A percentile compares a stretch with the other conserved stretches of the same genome.
These are phyloP conservation scores for Triops cancriformis DNA, from an alignment of 1,140 invertebrate genomes.

Conservation along the genomic window DNA sequence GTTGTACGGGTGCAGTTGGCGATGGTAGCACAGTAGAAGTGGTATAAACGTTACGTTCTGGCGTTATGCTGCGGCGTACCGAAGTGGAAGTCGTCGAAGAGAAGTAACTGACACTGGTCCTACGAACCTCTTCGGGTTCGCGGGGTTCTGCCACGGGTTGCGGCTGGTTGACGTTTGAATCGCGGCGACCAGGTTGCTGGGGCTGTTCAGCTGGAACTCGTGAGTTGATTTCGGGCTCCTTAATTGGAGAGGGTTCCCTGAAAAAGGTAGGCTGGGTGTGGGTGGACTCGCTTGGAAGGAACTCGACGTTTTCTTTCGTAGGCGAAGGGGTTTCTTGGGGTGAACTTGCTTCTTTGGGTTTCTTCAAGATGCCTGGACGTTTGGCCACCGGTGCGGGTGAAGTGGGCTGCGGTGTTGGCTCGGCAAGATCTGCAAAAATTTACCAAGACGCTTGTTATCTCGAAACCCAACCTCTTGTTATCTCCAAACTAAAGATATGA, in stretches of 20 bases:
- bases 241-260: not conserved
- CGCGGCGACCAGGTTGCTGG: not conserved
- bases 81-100: not conserved
- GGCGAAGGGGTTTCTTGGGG: conserved; percentile 25
- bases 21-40: not conserved
- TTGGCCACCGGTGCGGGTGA: conserved; percentile 14
- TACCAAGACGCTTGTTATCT: not conserved
- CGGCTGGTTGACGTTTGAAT: not conserved
- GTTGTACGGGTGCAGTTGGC: not conserved
- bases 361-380: conserved; percentile 32
- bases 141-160: not conserved
- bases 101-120: not conserved
- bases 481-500: not conserved
- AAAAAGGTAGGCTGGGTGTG: not conserved
- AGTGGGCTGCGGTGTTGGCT: conserved; percentile 9
- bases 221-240: not conserved
- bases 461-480: not conserved
- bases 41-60: not conserved
- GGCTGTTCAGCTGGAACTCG: not conserved
- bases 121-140: not conserved
- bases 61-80: not conserved
- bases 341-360: conserved; percentile 26
- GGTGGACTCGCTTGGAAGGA: not conserved
- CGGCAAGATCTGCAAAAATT: not conserved
- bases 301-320: conserved; percentile 15